A percentile compares a stretch with the other conserved stretches of the same genome.
These are phyloP conservation scores for Drepana falcataria DNA, from an alignment of 2,888 invertebrate species.

Conservation along the genomic window DNA sequence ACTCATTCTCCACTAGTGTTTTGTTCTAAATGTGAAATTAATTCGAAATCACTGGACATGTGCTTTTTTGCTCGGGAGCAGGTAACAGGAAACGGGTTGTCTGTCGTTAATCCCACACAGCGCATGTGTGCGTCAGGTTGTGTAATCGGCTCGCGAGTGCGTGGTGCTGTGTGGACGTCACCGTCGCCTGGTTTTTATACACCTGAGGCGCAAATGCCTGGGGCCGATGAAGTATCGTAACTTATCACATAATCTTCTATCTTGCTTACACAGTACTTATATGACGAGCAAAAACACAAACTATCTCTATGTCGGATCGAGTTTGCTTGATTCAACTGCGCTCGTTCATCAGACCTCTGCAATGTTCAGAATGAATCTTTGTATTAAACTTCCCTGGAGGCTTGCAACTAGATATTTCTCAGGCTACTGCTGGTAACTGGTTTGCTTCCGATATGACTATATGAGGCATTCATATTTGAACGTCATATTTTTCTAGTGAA, in stretches of 20 bases:
- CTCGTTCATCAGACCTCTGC: constrained; percentile 53
- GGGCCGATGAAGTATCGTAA: constrained; percentile 50
- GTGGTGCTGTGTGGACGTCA: constrained; percentile 49
- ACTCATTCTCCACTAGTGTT: constrained; percentile 14
- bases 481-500: constrained; percentile 50
- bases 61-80: constrained; percentile 66
- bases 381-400: constrained; percentile 62
- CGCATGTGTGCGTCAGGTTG: constrained; percentile 47
- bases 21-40: constrained; percentile 65
- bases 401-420: constrained; percentile 56
- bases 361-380: constrained; percentile 63
- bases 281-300: constrained; percentile 39
- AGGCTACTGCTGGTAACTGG: constrained; percentile 65
- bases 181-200: constrained; percentile 61
- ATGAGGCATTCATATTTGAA: constrained; percentile 67
- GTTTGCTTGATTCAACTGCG: constrained; percentile 35
- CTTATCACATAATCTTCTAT: constrained; percentile 47
- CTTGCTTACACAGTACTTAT: constrained; percentile 37
- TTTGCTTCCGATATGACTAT: constrained; percentile 63
- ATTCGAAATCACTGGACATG: constrained; percentile 64
- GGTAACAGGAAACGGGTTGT: constrained; percentile 77
- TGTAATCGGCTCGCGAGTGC: constrained; percentile 54
- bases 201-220: constrained; percentile 41
- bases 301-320: constrained; percentile 34
- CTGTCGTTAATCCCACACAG: constrained; percentile 63